Conservation (phyloP, 2,888 invertebrate species). For the Cheilosia grossa region DNA sequence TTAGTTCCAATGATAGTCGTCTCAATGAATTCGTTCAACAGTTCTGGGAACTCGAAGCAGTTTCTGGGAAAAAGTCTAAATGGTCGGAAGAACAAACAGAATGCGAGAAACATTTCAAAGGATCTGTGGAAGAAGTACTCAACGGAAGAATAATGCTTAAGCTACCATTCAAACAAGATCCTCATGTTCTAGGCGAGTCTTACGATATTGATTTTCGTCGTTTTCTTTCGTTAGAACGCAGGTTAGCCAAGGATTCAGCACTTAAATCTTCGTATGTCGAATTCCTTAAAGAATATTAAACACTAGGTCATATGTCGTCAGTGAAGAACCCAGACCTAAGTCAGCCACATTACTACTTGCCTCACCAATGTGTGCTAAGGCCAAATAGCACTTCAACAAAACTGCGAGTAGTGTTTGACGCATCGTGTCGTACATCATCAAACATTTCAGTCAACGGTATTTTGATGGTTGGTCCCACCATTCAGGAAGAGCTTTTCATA, state of each 20-base stretch:
- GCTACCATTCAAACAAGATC: constrained; percentile 38
- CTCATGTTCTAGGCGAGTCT: constrained; percentile 22
- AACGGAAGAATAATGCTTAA: constrained; percentile 33
- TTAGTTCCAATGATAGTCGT: not conserved
- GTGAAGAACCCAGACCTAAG: too few species aligned
- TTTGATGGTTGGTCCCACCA: constrained; percentile 63
- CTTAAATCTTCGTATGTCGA: not conserved
- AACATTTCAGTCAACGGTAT: constrained; percentile 63
- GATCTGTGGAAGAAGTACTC: not conserved
- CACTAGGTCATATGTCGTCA: too few species aligned
- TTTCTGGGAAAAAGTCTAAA: constrained; percentile 19
- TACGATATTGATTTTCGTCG: constrained; percentile 42
- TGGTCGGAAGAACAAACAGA: constrained; percentile 31
- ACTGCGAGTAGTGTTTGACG: constrained; percentile 2
- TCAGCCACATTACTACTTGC: constrained; percentile 3
- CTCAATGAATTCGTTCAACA: not conserved
- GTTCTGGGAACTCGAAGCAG: constrained; percentile 14
- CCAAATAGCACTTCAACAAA: constrained; percentile 58
- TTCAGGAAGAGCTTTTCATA: constrained; percentile 45
- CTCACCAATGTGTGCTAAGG: constrained; percentile 3
- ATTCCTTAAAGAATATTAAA: too few species aligned
- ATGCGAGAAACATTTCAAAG: constrained; percentile 31
- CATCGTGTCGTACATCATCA: constrained; percentile 34
- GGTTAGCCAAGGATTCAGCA: constrained; percentile 9
- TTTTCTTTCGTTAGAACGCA: constrained; percentile 37